Conservation (phyloP, 30 jellyfish, hydroid and myxozoan genomes). For the Hydra vulgaris region DNA sequence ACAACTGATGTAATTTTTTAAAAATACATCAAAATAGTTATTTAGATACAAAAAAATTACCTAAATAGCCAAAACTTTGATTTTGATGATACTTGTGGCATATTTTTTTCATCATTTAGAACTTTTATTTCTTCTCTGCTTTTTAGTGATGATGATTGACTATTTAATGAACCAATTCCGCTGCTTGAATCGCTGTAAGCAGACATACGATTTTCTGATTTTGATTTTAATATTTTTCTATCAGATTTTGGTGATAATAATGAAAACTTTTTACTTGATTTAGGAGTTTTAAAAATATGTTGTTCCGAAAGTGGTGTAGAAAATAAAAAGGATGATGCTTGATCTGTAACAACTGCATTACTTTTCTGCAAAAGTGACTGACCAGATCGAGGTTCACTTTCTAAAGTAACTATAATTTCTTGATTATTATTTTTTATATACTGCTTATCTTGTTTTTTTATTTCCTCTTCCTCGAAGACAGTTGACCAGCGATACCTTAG, state of each 20-base stretch:
- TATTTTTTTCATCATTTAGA: neutral
- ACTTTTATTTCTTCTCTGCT: conserved; percentile 23
- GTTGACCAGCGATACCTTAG: conserved; percentile 94
- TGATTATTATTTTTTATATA: neutral
- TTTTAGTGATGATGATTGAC: conserved; percentile 24
- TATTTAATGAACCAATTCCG: conserved; percentile 25
- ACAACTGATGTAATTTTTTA: too few relatives aligned
- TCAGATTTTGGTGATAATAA: conserved; percentile 19
- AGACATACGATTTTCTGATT: conserved; percentile 26
- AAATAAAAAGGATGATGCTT: neutral
- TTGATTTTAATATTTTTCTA: conserved; percentile 2
- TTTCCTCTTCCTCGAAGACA: conserved; percentile 87
- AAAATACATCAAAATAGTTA: too few relatives aligned
- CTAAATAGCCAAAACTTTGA: conserved; percentile 22
- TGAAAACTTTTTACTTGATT: conserved; percentile 4
- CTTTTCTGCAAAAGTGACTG: neutral
- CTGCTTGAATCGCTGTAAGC: conserved; percentile 36
- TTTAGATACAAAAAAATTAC: too few relatives aligned
- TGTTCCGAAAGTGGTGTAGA: conserved; percentile 6
- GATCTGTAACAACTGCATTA: neutral
- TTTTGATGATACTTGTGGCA: neutral
- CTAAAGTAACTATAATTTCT: neutral
- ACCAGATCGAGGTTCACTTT: conserved; percentile 23
- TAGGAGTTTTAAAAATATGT: conserved; percentile 12
- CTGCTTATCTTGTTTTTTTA: conserved; percentile 13